Percentiles rank a stretch among this genome's conserved stretches.
phyloP scores from a whole-genome alignment of 2,113 vertebrate genomes.

The Leptodactylus fuscus region DNA sequence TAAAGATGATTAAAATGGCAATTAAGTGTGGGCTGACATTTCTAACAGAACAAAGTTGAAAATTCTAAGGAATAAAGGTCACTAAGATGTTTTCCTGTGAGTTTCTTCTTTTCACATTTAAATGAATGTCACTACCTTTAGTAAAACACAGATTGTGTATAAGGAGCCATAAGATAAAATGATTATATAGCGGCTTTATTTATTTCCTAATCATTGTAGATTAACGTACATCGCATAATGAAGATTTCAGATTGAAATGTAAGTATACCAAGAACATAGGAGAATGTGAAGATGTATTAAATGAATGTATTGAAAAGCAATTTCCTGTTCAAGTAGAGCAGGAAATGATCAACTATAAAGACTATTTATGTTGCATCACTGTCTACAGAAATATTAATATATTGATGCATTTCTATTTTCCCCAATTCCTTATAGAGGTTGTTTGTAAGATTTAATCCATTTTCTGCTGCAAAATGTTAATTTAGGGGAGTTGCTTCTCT shows the following conservation, averaged over 20 bases:
- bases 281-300: neutral
- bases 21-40: conserved; percentile 52
- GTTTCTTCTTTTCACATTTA: conserved; percentile 12
- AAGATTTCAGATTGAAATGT: neutral
- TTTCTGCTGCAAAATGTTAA: neutral
- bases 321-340: neutral
- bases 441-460: neutral
- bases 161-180: neutral
- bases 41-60: conserved; percentile 50
- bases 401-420: neutral
- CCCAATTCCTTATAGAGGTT: neutral
- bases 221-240: neutral
- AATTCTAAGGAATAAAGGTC: conserved; percentile 51
- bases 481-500: neutral
- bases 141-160: conserved; percentile 9
- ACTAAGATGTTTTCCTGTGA: conserved; percentile 16
- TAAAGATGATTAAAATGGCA: conserved; percentile 54
- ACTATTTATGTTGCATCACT: neutral
- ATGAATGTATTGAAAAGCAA: neutral
- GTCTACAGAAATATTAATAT: neutral
- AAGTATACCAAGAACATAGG: neutral
- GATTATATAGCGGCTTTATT: conserved; percentile 11
- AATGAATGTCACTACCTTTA: conserved; percentile 44
- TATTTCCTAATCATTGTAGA: conserved; percentile 4
- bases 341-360: neutral